Evolutionary conservation across 2,888 invertebrate species (phyloP).

Genomic region (Pristionchus fissidentatus): DNA sequence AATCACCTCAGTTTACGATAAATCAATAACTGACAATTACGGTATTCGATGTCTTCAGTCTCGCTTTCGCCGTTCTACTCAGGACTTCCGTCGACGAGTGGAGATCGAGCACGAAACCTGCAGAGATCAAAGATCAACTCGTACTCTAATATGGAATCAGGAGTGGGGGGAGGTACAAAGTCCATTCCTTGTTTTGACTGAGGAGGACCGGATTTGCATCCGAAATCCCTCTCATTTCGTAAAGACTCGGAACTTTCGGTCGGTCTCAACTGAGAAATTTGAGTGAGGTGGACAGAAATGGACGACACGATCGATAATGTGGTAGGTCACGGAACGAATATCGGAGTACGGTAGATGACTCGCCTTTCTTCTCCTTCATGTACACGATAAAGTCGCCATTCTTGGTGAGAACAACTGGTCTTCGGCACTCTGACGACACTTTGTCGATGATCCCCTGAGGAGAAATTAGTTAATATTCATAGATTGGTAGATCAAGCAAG

Average conservation of each 20-base stretch:
- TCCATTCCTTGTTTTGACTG: constrained; percentile 4
- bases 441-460: constrained; percentile 40
- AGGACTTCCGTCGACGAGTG: not conserved
- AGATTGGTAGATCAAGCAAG: not conserved
- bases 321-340: not conserved
- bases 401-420: constrained; percentile 34
- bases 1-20: too few relatives aligned
- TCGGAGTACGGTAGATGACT: not conserved
- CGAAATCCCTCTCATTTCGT: constrained; percentile 4
- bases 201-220: not conserved
- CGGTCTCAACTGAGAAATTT: not conserved
- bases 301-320: not conserved
- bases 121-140: not conserved
- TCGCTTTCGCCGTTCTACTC: not conserved
- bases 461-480: too few relatives aligned
- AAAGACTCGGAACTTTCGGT: not conserved
- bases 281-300: not conserved
- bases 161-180: not conserved
- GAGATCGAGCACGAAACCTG: constrained; percentile 30
- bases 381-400: constrained; percentile 15
- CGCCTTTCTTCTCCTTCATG: constrained; percentile 44
- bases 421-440: not conserved
- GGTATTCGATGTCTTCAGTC: constrained; percentile 12
- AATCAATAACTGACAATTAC: constrained; percentile 15
- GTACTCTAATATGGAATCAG: not conserved